Conservation (phyloP, 2,113 vertebrate genomes). For the Ancistrus triradiatus region DNA sequence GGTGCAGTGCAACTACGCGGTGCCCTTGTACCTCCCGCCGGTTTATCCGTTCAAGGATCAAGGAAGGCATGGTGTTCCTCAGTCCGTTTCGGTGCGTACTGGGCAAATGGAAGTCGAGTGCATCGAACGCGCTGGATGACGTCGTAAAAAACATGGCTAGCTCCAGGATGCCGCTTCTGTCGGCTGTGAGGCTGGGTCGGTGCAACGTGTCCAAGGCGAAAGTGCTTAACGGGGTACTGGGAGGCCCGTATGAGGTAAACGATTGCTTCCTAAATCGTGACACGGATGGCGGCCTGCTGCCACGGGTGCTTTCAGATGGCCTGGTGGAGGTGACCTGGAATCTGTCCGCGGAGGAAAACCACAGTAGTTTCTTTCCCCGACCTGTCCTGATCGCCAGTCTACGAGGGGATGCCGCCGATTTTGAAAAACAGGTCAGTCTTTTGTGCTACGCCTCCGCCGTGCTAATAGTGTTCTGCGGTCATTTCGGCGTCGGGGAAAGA, state of each 20-base stretch:
- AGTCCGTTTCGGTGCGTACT: slow-evolving; percentile 64
- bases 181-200: slow-evolving; percentile 69
- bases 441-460: slow-evolving; percentile 68
- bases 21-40: slow-evolving; percentile 74
- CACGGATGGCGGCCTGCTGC: slow-evolving; percentile 53
- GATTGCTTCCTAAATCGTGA: slow-evolving; percentile 68
- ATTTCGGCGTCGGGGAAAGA: slow-evolving; percentile 61
- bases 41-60: slow-evolving; percentile 54
- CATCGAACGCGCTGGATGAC: no score
- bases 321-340: slow-evolving; percentile 73
- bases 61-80: slow-evolving; percentile 63
- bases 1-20: slow-evolving; percentile 68
- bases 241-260: slow-evolving; percentile 39
- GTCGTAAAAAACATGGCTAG: slow-evolving; percentile 55
- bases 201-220: slow-evolving; percentile 73
- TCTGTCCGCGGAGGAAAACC: slow-evolving; percentile 57
- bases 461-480: slow-evolving; percentile 68
- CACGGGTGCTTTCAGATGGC: slow-evolving; percentile 68
- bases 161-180: slow-evolving; percentile 67
- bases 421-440: slow-evolving; percentile 60
- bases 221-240: slow-evolving; percentile 66
- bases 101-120: slow-evolving; percentile 50
- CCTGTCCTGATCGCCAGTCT: slow-evolving; percentile 69
- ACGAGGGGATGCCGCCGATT: slow-evolving; percentile 60
- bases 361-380: slow-evolving; percentile 51